A percentile compares a stretch with the other conserved stretches of the same genome.
These are phyloP conservation scores for Drosophila robusta DNA, from an alignment of 2,888 invertebrate genomes.

Conservation along the genomic window DNA sequence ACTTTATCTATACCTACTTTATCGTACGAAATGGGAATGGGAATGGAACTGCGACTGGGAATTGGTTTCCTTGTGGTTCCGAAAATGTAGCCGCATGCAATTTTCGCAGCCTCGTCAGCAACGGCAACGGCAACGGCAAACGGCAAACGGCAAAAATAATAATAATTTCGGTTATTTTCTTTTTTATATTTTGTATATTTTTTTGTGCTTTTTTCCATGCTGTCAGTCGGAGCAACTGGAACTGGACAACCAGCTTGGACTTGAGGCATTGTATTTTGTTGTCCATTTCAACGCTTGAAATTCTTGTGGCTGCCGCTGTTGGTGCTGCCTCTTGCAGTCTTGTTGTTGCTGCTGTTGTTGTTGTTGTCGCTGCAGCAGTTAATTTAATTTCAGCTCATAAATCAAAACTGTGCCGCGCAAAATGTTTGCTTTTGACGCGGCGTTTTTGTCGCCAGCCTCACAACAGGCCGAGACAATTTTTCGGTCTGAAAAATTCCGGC, in stretches of 20 bases:
- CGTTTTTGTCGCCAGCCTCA: conserved; percentile 73
- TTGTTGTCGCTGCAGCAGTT: conserved; percentile 69
- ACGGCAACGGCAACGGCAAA: conserved; percentile 25
- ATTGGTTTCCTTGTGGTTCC: conserved; percentile 57
- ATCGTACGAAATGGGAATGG: conserved; percentile 47
- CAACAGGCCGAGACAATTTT: conserved; percentile 49
- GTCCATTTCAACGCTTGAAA: conserved; percentile 76
- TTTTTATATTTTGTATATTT: conserved; percentile 32
- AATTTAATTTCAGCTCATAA: conserved; percentile 81
- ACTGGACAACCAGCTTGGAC: conserved; percentile 57
- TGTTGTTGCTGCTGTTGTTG: conserved; percentile 28
- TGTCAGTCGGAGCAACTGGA: conserved; percentile 54
- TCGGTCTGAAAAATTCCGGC: conserved; percentile 25
- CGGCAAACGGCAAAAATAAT: conserved; percentile 53
- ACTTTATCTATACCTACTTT: conserved; percentile 63
- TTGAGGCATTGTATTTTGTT: conserved; percentile 59
- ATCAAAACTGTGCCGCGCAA: conserved; percentile 81
- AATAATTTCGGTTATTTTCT: conserved; percentile 60
- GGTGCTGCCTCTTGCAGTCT: conserved; percentile 18
- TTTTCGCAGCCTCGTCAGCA: conserved; percentile 65
- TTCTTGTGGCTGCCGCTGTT: conserved; percentile 58
- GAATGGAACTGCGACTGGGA: conserved; percentile 17
- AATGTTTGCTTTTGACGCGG: conserved; percentile 77
- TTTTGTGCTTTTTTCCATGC: conserved; percentile 11
- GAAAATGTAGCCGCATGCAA: conserved; percentile 62